phyloP scores from a whole-genome alignment of 2,888 invertebrate genomes.

The Lumbricus terrestris region DNA sequence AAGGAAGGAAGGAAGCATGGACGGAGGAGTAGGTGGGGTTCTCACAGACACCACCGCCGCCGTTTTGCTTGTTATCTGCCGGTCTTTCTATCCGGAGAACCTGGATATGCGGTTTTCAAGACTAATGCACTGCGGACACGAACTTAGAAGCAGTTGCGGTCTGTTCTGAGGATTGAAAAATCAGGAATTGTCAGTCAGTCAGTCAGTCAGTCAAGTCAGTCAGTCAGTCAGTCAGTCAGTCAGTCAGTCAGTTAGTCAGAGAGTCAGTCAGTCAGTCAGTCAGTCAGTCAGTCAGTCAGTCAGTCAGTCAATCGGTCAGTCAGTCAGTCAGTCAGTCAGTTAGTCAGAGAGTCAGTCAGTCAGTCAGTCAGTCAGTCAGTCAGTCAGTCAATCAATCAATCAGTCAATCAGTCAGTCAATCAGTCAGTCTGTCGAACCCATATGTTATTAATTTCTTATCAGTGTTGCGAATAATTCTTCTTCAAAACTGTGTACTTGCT shows the following conservation, averaged over 20 bases:
- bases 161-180: neutral
- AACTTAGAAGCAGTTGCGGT: constrained; percentile 3
- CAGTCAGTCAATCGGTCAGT: neutral
- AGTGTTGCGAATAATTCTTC: neutral
- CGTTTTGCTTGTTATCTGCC: neutral
- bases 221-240: constrained; percentile 6
- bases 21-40: neutral
- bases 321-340: constrained; percentile 10
- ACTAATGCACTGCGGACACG: neutral
- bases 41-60: neutral
- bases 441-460: neutral
- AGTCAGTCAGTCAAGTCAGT: neutral
- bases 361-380: constrained; percentile 4
- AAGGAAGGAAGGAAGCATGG: neutral
- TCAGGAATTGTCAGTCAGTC: constrained; percentile 8
- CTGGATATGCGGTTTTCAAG: neutral
- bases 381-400: constrained; percentile 4
- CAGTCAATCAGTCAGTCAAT: too few relatives aligned
- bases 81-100: neutral
- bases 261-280: neutral
- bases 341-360: neutral
- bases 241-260: neutral
- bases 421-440: neutral
- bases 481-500: neutral
- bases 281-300: constrained; percentile 6